Evolutionary conservation across 2,113 vertebrate species (phyloP).

Genomic region (Chaenocephalus aceratus): DNA sequence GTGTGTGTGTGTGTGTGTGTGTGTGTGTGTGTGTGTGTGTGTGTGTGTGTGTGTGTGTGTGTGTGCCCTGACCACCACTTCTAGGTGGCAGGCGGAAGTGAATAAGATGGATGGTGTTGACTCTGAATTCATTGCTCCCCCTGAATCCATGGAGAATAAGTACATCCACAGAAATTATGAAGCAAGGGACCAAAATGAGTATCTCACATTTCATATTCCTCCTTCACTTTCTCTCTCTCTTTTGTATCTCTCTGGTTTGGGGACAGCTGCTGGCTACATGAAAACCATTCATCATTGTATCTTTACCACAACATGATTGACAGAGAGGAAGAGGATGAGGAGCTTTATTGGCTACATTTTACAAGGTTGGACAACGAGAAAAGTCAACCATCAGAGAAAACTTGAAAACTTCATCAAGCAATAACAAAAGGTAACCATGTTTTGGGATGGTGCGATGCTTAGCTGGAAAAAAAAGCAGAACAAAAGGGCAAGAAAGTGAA

Average conservation of each 20-base stretch:
- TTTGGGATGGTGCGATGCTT: neutral
- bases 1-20: conserved; percentile 32
- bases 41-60: conserved; percentile 40
- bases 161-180: conserved; percentile 79
- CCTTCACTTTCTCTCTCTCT: conserved; percentile 46
- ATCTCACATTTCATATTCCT: conserved; percentile 78
- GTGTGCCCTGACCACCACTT: conserved; percentile 63
- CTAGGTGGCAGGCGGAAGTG: conserved; percentile 69
- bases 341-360: conserved; percentile 61
- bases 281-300: conserved; percentile 81
- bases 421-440: neutral
- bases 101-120: conserved; percentile 82
- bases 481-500: conserved; percentile 4
- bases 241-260: conserved; percentile 44
- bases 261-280: conserved; percentile 76
- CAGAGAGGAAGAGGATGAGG: conserved; percentile 54
- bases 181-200: conserved; percentile 76
- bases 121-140: conserved; percentile 76
- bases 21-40: neutral
- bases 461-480: neutral
- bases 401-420: neutral
- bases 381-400: conserved; percentile 48
- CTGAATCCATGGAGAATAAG: conserved; percentile 79
- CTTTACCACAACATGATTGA: conserved; percentile 78
- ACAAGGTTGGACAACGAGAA: conserved; percentile 62